A percentile compares a stretch with the other conserved stretches of the same genome.
These are phyloP conservation scores for Zoanthus gigantus DNA, from an alignment of 92 coral and sea anemone species.

Conservation along the genomic window DNA sequence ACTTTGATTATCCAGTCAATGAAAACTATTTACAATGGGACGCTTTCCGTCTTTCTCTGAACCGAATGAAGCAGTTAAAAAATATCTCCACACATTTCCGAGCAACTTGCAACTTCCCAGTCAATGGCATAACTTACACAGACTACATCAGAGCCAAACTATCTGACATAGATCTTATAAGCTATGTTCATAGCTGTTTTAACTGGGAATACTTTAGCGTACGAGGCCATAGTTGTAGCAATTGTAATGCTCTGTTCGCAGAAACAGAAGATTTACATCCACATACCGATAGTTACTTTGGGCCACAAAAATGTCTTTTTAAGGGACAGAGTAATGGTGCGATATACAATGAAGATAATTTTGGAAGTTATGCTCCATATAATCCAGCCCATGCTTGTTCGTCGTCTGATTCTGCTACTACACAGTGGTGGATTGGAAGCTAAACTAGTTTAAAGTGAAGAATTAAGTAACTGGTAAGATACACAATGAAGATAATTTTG, in stretches of 20 bases:
- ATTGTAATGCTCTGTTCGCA: background rate
- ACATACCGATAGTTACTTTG: background rate
- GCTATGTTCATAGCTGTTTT: background rate
- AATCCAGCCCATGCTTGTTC: constrained; percentile 35
- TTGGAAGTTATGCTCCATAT: background rate
- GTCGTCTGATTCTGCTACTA: constrained; percentile 25
- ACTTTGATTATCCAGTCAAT: background rate
- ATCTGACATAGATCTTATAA: constrained; percentile 6
- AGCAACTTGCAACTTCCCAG: constrained; percentile 26
- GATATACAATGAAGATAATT: background rate
- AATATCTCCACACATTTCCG: constrained; percentile 20
- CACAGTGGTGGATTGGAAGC: constrained; percentile 37
- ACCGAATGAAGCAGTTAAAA: constrained; percentile 18
- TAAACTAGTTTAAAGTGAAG: background rate
- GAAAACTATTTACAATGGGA: constrained; percentile 24
- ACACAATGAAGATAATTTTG: constrained; percentile 8
- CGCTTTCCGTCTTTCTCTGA: constrained; percentile 27
- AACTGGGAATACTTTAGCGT: constrained; percentile 11
- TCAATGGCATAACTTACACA: constrained; percentile 3
- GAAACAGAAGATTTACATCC: background rate
- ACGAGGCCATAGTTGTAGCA: constrained; percentile 11
- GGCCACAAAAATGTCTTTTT: background rate
- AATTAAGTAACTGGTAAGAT: background rate
- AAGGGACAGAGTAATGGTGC: background rate
- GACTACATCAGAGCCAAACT: constrained; percentile 23